Evolutionary conservation across 2,113 vertebrate species (phyloP), one percentile per base, ranked within the genome.

Genomic region (Xyrauchen texanus): DNA sequence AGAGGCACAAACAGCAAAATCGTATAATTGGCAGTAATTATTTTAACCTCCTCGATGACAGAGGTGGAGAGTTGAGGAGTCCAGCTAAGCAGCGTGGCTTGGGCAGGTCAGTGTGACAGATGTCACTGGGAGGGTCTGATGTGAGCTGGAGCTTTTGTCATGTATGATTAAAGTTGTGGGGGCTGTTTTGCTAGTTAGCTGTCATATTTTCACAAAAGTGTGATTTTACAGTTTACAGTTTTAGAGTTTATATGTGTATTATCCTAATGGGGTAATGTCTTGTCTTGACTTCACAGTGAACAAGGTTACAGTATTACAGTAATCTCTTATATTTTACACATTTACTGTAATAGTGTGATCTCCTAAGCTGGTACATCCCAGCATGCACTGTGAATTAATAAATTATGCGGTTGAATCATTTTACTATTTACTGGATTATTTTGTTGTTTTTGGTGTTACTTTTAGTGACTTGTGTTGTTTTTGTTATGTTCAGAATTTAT

Each of bases 61-160:
- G 8, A 15, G 44, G 44, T n/a, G 34, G 64, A 80, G 73, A 53
- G 65, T 15, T 51, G 71, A 8, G 11, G 79, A 65, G 85, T 85
- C 87, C 80, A 79, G 86, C 81, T 3, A 34, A 83, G 76, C 80
- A 80, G 83, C 84, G 82, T 84, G 86, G 83, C 82, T 80, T 78
- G 85, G 15, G 77, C 82, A 13, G 75, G 86, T 84, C 55, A 11
- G 85, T 76, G 82, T 85, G 83, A 85, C 87, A 86, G 86, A 88
- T 88, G 89, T 90, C 86, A 86, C 81, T 84, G 84, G 67, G 67
- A 9, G 67, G 47, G 84, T 85, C 47, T 44, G 3, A 52, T 68
- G 21, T 51, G 65, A 60, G 60, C 66, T 46, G 62, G 13, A 72
- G 55, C 69, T 72, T 72, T 60, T 46, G 55, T 72, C 69, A 60